Percentiles rank a stretch among this genome's conserved stretches.
Conservation (phyloP, 2,888 invertebrate species). For the Mimumesa dahlbomi region DNA sequence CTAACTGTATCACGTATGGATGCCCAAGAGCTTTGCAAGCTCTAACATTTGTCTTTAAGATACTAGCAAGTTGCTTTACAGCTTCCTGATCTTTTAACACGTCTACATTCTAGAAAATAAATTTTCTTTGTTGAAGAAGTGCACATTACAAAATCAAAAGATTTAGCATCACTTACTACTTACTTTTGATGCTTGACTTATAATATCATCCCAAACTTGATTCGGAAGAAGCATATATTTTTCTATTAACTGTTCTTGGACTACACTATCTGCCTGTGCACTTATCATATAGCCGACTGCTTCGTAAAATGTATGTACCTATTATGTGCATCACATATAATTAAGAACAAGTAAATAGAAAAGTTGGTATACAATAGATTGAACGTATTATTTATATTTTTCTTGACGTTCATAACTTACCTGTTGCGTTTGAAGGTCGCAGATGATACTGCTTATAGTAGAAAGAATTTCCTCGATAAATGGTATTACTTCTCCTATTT, state of each 20-base stretch:
- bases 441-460: slow-evolving; percentile 98
- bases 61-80: slow-evolving; percentile 98
- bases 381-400: neutral
- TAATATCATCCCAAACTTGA: slow-evolving; percentile 99
- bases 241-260: slow-evolving; percentile 97
- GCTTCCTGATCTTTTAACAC: slow-evolving; percentile 97
- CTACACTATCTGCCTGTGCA: slow-evolving; percentile 94
- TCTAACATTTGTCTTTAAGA: slow-evolving; percentile 98
- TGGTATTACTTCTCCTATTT: slow-evolving; percentile 97
- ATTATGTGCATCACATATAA: slow-evolving; percentile 10
- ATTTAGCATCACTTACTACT: slow-evolving; percentile 25
- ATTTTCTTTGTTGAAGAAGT: neutral
- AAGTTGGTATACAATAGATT: neutral
- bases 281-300: slow-evolving; percentile 99
- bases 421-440: slow-evolving; percentile 99
- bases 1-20: slow-evolving; percentile 96
- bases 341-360: neutral
- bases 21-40: slow-evolving; percentile 99
- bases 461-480: slow-evolving; percentile 99
- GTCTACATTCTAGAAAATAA: slow-evolving; percentile 88
- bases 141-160: neutral
- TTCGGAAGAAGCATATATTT: slow-evolving; percentile 99
- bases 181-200: slow-evolving; percentile 95
- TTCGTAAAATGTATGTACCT: slow-evolving; percentile 98
- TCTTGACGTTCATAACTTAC: slow-evolving; percentile 81